Base-by-base conservation (phyloP, 2,113 vertebrate species). In the Vicugna pacos region DNA sequence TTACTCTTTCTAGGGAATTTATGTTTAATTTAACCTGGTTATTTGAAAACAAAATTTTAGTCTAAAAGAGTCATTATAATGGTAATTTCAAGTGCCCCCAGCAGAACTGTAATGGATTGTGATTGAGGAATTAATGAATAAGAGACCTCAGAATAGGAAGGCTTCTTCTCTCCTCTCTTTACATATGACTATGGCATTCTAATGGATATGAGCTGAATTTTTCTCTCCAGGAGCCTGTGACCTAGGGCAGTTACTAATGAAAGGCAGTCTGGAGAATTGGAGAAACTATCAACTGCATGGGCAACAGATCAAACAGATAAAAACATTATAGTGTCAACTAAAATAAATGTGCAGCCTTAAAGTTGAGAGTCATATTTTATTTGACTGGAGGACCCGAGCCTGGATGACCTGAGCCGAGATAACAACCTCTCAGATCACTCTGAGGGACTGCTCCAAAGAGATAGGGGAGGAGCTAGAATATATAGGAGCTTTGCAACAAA, bases 21-120 rank as follows among this genome's bases (percentile, higher is more conserved):
- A 42, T 32, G 6, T 88, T 70, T 54, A 70, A 82, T 81, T 91
- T 42, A 91, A 84, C 42, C 8, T 69, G 16, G 19, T 76, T 38
- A 42, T 64, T 91, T 89, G 22, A 85, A 96, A 95, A 82, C 11
- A 77, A 64, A 82, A 50, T 76, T 93, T 77, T 91, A 52, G 42
- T 46, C 20, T 81, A 62, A 65, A 88, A 81, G 20, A 42, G 6
- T n/a, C 52, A 84, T 35, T 81, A 62, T 69, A 26, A 46, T 73
- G 60, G 15, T 26, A 77, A 77, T 77, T 69, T 72, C 16, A 70
- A 89, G n/a, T 69, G 8, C 5, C 19, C 24, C 38, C 24, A 80
- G 17, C 2, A 94, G 17, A 91, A 6, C 8, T 64, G 16, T 19
- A 93, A 69, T 73, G 72, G 6, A 46, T 26, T 22, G 1, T 82